Conservation (phyloP, 2,113 vertebrate genomes). For the Nesoenas mayeri region DNA sequence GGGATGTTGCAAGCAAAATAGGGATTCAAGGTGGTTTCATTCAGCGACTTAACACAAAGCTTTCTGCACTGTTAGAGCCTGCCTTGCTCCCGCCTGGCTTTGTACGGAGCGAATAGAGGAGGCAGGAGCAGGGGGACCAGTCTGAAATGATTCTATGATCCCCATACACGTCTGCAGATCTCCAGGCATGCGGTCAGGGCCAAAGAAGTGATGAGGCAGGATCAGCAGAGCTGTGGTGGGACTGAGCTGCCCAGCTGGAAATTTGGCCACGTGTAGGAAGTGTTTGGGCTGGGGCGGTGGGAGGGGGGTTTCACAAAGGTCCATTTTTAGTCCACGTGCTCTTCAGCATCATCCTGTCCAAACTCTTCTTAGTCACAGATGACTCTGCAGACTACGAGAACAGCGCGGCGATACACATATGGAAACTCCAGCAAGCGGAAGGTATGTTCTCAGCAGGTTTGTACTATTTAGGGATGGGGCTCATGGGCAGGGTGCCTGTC, state of each 20-base stretch:
- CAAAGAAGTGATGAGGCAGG: not conserved
- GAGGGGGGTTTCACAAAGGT: not conserved
- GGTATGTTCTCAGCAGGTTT: not conserved
- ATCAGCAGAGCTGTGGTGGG: not conserved
- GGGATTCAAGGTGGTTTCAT: not conserved
- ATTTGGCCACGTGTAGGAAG: not conserved
- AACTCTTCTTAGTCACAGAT: not conserved
- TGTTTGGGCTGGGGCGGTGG: accelerated
- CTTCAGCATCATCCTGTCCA: not conserved
- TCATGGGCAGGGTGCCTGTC: not conserved
- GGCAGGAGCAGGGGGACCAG: not conserved
- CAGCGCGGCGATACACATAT: not conserved
- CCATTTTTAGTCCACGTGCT: not conserved
- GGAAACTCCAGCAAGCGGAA: constrained; percentile 12
- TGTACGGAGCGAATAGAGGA: not conserved
- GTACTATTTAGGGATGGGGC: not conserved
- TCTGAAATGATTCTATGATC: not conserved
- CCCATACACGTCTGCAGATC: not conserved
- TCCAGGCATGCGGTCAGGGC: not conserved
- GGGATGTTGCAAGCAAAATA: not conserved
- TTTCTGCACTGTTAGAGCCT: not conserved
- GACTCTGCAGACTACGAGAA: constrained; percentile 69
- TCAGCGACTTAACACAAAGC: accelerated
- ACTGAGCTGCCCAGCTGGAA: not conserved
- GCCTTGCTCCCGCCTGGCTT: not conserved